Conservation (phyloP, 2,797 vertebrate genomes). For the Ambastaia sidthimunki region DNA sequence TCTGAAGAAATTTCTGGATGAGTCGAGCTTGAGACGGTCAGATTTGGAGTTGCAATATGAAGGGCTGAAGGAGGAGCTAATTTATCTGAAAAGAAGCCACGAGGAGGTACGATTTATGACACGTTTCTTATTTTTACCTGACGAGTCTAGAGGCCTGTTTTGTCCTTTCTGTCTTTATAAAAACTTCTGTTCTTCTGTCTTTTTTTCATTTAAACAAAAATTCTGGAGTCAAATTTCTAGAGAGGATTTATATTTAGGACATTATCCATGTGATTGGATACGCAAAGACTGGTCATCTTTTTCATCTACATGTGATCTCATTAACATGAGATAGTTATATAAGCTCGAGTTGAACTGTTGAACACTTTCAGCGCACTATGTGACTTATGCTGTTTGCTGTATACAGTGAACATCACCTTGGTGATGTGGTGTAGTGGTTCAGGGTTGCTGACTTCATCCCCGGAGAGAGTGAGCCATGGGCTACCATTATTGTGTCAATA, state of each 20-base stretch:
- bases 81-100: constrained; percentile 79
- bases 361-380: neutral
- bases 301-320: constrained; percentile 10
- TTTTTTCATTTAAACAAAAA: constrained; percentile 8
- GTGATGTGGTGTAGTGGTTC: constrained; percentile 8
- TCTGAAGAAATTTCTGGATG: constrained; percentile 74
- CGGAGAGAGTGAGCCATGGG: neutral
- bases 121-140: neutral
- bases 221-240: neutral
- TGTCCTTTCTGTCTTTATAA: neutral
- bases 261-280: neutral
- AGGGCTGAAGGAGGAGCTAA: constrained; percentile 78
- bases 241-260: constrained; percentile 6
- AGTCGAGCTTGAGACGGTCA: constrained; percentile 75
- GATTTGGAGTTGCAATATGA: constrained; percentile 82
- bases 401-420: constrained; percentile 22
- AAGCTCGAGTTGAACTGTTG: neutral
- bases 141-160: neutral
- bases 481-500: neutral
- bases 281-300: neutral
- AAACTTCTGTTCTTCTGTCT: neutral
- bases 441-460: neutral
- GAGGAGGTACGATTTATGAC: constrained; percentile 74
- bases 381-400: constrained; percentile 7
- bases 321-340: constrained; percentile 20